These are phyloP conservation scores for Amniataba percoides DNA, from an alignment of 2,797 vertebrate genomes.

Conservation along the genomic window DNA sequence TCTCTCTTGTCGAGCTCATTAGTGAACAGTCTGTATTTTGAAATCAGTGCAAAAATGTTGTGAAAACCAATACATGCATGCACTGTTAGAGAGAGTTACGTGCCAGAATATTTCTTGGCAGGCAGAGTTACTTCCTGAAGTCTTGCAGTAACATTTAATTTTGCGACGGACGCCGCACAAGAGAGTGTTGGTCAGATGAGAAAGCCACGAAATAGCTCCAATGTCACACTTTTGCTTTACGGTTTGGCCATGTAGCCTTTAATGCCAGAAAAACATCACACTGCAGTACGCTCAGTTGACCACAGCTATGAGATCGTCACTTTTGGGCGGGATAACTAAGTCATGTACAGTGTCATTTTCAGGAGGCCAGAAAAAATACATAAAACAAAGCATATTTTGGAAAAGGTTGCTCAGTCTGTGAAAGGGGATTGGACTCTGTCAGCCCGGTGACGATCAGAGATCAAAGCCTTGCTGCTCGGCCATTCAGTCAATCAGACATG, in stretches of 20 bases:
- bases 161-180: slow-evolving; percentile 13
- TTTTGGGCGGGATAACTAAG: slow-evolving; percentile 13
- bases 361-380: slow-evolving; percentile 15
- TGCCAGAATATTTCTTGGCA: slow-evolving; percentile 1
- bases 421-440: slow-evolving; percentile 34
- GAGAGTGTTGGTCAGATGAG: not conserved
- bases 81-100: not conserved
- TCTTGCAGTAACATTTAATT: not conserved
- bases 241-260: slow-evolving; percentile 28
- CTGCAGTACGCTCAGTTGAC: slow-evolving; percentile 25
- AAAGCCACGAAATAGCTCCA: not conserved
- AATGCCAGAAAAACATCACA: slow-evolving; percentile 42
- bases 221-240: slow-evolving; percentile 32
- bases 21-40: not conserved
- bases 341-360: slow-evolving; percentile 42
- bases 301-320: slow-evolving; percentile 52
- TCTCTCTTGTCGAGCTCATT: not conserved
- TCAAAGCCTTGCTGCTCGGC: slow-evolving; percentile 62
- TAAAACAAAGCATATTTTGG: slow-evolving; percentile 34
- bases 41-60: not conserved
- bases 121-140: not conserved
- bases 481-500: slow-evolving; percentile 58
- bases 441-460: slow-evolving; percentile 23
- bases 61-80: not conserved
- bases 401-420: slow-evolving; percentile 25